Evolutionary conservation across 1,140 invertebrate genomes (phyloP).

Genomic region (Mizuhopecten yessoensis): DNA sequence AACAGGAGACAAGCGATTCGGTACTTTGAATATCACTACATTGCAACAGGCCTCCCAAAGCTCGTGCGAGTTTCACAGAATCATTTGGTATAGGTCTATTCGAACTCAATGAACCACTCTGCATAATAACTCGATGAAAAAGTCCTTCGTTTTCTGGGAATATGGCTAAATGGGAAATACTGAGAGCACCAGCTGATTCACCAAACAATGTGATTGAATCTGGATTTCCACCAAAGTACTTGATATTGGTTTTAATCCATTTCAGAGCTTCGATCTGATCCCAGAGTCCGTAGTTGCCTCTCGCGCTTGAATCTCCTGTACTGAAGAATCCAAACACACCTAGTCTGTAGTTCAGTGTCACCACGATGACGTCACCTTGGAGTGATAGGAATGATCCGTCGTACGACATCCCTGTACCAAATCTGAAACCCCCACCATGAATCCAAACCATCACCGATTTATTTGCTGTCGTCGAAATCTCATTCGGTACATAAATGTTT

Average conservation of each 20-base stretch:
- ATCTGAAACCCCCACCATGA: conserved; percentile 96
- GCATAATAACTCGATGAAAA: conserved; percentile 57
- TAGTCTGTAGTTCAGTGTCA: conserved; percentile 89
- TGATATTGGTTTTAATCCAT: conserved; percentile 92
- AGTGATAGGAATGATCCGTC: conserved; percentile 91
- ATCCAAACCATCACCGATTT: conserved; percentile 95
- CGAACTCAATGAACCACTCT: conserved; percentile 55
- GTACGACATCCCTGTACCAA: conserved; percentile 94
- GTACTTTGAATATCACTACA: conserved; percentile 47
- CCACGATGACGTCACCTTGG: conserved; percentile 90
- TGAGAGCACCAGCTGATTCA: conserved; percentile 96
- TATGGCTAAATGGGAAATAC: conserved; percentile 91
- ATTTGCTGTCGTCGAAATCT: background rate
- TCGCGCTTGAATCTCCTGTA: conserved; percentile 57
- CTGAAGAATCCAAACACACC: conserved; percentile 92
- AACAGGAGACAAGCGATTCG: conserved; percentile 41
- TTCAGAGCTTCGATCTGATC: conserved; percentile 93
- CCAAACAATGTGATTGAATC: conserved; percentile 96
- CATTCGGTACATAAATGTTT: conserved; percentile 91
- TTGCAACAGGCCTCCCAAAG: conserved; percentile 41
- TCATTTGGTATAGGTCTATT: conserved; percentile 32
- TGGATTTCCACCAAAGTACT: conserved; percentile 95
- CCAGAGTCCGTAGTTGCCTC: conserved; percentile 82
- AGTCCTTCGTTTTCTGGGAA: conserved; percentile 52
- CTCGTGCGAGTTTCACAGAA: background rate